These are phyloP conservation scores for Habropoda laboriosa DNA, from an alignment of 1,140 invertebrate genomes.

Conservation along the genomic window DNA sequence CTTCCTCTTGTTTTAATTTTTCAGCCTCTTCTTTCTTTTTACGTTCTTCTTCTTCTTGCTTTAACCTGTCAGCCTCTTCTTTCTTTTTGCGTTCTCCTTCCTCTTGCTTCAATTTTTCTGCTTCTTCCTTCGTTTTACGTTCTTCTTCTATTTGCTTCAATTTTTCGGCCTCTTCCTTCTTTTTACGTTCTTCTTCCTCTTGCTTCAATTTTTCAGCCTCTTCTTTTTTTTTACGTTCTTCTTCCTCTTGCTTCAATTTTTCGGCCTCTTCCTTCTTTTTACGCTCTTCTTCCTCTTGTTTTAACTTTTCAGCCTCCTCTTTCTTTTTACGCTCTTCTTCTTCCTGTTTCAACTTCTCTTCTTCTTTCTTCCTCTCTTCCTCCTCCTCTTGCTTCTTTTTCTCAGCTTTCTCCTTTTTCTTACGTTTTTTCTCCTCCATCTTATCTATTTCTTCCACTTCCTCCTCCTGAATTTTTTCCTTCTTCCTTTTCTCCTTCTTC, in stretches of 20 bases:
- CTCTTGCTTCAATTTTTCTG: conserved; percentile 21
- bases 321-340: conserved; percentile 8
- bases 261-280: conserved; percentile 44
- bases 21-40: conserved; percentile 28
- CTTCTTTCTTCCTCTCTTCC: conserved; percentile 26
- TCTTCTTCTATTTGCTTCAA: conserved; percentile 29
- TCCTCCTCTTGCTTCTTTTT: conserved; percentile 44
- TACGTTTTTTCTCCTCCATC: conserved; percentile 43
- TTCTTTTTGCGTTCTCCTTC: conserved; percentile 42
- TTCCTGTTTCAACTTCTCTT: conserved; percentile 40
- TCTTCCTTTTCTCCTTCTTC: conserved; percentile 47
- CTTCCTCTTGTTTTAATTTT: conserved; percentile 10
- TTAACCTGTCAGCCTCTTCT: conserved; percentile 43
- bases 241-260: conserved; percentile 45
- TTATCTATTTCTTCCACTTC: conserved; percentile 41
- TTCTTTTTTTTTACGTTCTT: conserved; percentile 43
- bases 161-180: conserved; percentile 33
- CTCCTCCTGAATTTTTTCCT: conserved; percentile 40
- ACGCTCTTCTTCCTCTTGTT: conserved; percentile 10
- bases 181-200: conserved; percentile 50
- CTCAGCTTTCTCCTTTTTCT: conserved; percentile 53
- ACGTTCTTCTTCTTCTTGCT: conserved; percentile 11
- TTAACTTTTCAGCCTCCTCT: conserved; percentile 3
- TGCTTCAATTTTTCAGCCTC: conserved; percentile 6
- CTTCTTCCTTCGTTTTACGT: conserved; percentile 30